These are phyloP conservation scores for Sebastes reedi DNA, from an alignment of 2,797 vertebrate genomes.

Conservation along the genomic window DNA sequence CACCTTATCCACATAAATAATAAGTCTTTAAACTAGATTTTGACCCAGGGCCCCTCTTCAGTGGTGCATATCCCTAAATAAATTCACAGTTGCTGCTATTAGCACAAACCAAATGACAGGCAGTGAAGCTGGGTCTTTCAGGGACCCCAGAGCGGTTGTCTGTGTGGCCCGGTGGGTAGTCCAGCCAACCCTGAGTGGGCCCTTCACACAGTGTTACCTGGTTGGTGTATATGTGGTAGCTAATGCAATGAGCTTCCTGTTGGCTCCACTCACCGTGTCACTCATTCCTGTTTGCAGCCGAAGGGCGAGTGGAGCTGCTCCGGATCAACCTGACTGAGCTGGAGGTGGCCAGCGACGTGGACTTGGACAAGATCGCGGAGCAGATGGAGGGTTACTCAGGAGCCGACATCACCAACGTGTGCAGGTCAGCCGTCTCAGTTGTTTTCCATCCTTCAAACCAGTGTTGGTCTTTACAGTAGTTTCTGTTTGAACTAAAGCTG, in stretches of 20 bases:
- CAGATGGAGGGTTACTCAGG: slow-evolving; percentile 98
- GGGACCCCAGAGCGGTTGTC: not conserved
- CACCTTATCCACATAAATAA: not conserved
- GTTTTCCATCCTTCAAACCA: not conserved
- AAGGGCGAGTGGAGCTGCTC: slow-evolving; percentile 93
- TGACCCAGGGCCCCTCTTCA: not conserved
- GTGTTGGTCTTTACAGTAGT: not conserved
- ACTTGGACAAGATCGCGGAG: slow-evolving; percentile 92
- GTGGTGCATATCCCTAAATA: not conserved
- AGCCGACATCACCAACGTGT: slow-evolving; percentile 97
- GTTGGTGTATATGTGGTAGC: not conserved
- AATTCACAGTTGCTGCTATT: not conserved
- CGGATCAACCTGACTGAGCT: slow-evolving; percentile 94
- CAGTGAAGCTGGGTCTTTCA: not conserved
- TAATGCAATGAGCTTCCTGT: not conserved
- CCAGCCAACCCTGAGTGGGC: not conserved
- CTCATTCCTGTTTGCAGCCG: slow-evolving; percentile 77
- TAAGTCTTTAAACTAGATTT: not conserved
- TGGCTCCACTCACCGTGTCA: not conserved
- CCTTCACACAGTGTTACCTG: not conserved
- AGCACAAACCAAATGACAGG: not conserved
- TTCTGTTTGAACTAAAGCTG: not conserved
- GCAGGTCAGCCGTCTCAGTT: slow-evolving; percentile 84
- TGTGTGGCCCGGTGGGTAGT: not conserved
- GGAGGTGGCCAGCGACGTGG: slow-evolving; percentile 92